Evolutionary conservation across 2,888 invertebrate species (phyloP).

Genomic region (Himalopsyche tibetana): DNA sequence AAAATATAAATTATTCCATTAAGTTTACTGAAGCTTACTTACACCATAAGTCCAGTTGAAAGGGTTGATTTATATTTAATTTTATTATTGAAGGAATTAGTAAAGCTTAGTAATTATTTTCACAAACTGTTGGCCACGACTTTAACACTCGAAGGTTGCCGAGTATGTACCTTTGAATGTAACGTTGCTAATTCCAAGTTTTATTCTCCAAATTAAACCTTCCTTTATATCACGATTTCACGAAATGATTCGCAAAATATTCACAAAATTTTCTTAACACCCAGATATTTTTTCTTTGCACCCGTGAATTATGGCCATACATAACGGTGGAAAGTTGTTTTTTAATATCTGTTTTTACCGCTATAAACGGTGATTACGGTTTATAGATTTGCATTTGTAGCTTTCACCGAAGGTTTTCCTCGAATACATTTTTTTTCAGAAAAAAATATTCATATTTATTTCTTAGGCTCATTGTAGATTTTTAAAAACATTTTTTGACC

Average conservation of each 20-base stretch:
- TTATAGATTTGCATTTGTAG: conserved; percentile 5
- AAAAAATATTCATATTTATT: too few species aligned
- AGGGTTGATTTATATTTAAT: too few species aligned
- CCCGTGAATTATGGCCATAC: not conserved
- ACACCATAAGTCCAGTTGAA: too few species aligned
- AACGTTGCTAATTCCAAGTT: conserved; percentile 9
- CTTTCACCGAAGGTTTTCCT: too few species aligned
- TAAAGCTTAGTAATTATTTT: not conserved
- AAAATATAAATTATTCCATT: too few species aligned
- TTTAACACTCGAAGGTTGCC: not conserved
- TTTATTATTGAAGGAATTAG: too few species aligned
- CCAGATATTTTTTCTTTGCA: not conserved
- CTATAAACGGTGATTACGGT: not conserved
- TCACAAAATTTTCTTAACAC: not conserved
- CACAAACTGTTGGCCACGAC: not conserved
- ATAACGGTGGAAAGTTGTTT: conserved; percentile 7
- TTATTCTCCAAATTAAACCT: conserved; percentile 10
- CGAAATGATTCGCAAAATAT: conserved; percentile 30
- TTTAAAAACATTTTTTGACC: too few species aligned
- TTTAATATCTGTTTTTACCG: conserved; percentile 29
- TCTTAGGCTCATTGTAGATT: too few species aligned
- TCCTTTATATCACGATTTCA: conserved; percentile 5
- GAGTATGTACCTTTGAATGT: not conserved
- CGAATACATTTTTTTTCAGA: too few species aligned
- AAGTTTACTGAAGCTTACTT: too few species aligned